Evolutionary conservation across 2,888 invertebrate genomes (phyloP).

Genomic region (Hyalella azteca): DNA sequence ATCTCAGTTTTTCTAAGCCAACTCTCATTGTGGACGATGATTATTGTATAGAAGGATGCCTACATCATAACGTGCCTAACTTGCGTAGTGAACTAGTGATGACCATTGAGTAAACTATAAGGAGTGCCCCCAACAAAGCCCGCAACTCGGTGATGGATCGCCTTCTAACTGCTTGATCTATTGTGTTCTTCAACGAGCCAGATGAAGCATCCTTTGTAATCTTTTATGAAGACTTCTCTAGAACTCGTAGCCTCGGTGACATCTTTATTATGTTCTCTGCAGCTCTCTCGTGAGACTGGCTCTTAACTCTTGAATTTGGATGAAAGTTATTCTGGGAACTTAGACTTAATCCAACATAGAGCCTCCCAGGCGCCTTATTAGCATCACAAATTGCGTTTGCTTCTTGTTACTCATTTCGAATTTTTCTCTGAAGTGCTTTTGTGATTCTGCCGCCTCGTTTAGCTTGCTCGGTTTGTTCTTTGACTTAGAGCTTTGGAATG

Average conservation of each 20-base stretch:
- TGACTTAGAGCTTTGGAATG: too few species aligned
- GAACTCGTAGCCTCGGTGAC: constrained; percentile 13
- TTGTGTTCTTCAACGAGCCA: constrained; percentile 4
- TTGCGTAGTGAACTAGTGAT: neutral
- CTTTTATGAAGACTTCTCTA: constrained; percentile 9
- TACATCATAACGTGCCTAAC: neutral
- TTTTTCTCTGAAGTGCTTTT: constrained; percentile 8
- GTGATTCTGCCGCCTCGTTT: too few species aligned
- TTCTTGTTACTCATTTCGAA: neutral
- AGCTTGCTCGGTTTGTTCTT: too few species aligned
- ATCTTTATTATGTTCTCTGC: neutral
- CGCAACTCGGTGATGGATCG: neutral
- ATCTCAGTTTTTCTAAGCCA: too few species aligned
- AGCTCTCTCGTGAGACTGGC: neutral
- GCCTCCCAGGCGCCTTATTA: neutral
- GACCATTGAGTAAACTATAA: neutral
- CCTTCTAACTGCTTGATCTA: constrained; percentile 13
- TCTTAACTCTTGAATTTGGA: constrained; percentile 8
- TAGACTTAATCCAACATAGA: constrained; percentile 14
- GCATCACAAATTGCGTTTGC: constrained; percentile 10
- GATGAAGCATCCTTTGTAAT: constrained; percentile 16
- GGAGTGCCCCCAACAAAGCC: neutral
- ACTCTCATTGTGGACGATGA: neutral
- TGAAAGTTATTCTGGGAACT: neutral
- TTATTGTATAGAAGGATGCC: neutral